Evolutionary conservation across 2,888 invertebrate species (phyloP).

Genomic region (Drosophila phalerata): DNA sequence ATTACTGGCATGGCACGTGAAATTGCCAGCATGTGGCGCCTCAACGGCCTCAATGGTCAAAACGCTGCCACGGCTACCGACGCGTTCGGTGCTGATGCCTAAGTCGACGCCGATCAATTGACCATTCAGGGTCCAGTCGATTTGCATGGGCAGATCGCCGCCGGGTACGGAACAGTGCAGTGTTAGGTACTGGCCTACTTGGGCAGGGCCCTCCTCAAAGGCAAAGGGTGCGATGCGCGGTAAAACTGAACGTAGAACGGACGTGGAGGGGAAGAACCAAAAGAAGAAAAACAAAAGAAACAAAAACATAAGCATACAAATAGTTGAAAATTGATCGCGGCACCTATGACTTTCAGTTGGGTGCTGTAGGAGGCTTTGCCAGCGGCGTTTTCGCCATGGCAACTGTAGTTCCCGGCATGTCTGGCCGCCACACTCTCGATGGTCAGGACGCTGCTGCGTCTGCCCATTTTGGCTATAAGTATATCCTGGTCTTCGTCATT

Average conservation of each 20-base stretch:
- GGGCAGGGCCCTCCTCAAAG: conserved; percentile 91
- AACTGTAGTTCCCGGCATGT: conserved; percentile 91
- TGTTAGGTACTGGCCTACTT: conserved; percentile 89
- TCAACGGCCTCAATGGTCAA: conserved; percentile 88
- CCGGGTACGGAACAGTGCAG: conserved; percentile 90
- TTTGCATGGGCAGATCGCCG: conserved; percentile 92
- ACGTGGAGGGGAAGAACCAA: conserved; percentile 18
- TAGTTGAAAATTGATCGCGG: conserved; percentile 5
- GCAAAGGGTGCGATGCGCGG: conserved; percentile 93
- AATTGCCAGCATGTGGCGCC: conserved; percentile 90
- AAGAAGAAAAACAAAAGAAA: conserved; percentile 31
- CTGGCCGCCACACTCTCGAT: conserved; percentile 90
- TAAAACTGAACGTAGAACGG: conserved; percentile 87
- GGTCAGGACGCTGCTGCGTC: conserved; percentile 89
- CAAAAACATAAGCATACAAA: conserved; percentile 36
- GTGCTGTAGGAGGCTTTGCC: conserved; percentile 90
- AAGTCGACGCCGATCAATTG: conserved; percentile 87
- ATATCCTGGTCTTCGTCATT: conserved; percentile 85
- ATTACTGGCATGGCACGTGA: conserved; percentile 91
- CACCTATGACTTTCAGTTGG: conserved; percentile 91
- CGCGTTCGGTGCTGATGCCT: conserved; percentile 87
- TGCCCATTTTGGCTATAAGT: conserved; percentile 87
- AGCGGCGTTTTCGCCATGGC: conserved; percentile 90
- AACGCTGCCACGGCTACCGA: conserved; percentile 87
- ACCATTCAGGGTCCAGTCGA: conserved; percentile 90